Conservation (phyloP, 2,113 vertebrate genomes). For the Chitala chitala region DNA sequence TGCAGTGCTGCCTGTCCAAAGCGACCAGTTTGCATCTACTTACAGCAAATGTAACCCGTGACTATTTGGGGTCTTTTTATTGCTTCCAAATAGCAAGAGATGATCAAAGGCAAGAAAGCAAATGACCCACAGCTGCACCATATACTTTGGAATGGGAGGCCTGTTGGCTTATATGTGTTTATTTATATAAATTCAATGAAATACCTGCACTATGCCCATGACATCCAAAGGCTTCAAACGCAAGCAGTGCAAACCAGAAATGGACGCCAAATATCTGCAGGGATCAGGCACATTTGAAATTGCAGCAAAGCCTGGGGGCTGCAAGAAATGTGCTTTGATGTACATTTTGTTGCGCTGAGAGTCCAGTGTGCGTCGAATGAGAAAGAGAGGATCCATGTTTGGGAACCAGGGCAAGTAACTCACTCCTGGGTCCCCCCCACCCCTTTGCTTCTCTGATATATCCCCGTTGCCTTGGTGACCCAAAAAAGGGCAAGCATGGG, state of each 20-base stretch:
- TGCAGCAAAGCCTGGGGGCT: not conserved
- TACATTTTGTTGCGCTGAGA: not conserved
- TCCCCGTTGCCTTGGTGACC: not conserved
- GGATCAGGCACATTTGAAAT: not conserved
- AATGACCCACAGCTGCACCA: not conserved
- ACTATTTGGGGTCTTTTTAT: too few species aligned
- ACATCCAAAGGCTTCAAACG: not conserved
- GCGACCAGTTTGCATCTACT: not conserved
- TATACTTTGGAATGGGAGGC: too few species aligned
- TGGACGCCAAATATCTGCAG: not conserved
- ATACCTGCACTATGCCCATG: not conserved
- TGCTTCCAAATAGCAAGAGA: too few species aligned
- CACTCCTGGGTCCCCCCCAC: not conserved
- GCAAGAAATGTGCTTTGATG: not conserved
- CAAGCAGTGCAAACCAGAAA: not conserved
- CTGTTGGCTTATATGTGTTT: too few species aligned
- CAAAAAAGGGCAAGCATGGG: not conserved
- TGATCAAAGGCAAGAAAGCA: not conserved
- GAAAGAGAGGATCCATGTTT: too few species aligned
- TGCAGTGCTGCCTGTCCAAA: not conserved
- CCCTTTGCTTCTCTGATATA: not conserved
- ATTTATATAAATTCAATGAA: too few species aligned
- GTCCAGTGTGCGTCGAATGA: too few species aligned
- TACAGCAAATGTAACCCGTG: too few species aligned
- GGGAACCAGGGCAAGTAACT: not conserved